These are phyloP conservation scores for Platysternon megacephalum DNA, from an alignment of 2,113 vertebrate species.

Conservation along the genomic window DNA sequence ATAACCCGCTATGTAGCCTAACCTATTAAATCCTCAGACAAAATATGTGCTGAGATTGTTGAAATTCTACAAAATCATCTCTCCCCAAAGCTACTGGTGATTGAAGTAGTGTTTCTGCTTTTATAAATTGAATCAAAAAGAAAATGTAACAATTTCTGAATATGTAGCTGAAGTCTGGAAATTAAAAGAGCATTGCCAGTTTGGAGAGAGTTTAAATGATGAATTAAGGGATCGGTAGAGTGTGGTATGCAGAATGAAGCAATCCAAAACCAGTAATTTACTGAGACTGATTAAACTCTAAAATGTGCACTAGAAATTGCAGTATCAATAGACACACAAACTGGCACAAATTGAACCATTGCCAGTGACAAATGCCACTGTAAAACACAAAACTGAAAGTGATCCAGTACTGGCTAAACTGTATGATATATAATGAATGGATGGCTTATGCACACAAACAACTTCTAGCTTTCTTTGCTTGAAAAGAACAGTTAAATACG, in stretches of 20 bases:
- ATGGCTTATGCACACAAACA: neutral
- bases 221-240: neutral
- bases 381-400: neutral
- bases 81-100: neutral
- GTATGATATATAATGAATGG: neutral
- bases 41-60: neutral
- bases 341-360: neutral
- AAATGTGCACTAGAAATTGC: neutral
- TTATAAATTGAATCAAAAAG: neutral
- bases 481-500: neutral
- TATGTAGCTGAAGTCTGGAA: neutral
- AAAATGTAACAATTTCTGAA: neutral
- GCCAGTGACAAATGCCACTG: neutral
- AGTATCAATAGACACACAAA: neutral
- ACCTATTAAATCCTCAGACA: conserved; percentile 30
- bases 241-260: neutral
- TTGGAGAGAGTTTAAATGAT: neutral
- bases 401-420: neutral
- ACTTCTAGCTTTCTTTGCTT: neutral
- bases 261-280: neutral
- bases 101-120: neutral
- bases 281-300: neutral
- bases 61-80: conserved; percentile 5
- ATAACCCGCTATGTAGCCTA: conserved; percentile 13
- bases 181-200: neutral